Conservation (phyloP, 1,140 invertebrate genomes). For the Drosophila micromelanica region DNA sequence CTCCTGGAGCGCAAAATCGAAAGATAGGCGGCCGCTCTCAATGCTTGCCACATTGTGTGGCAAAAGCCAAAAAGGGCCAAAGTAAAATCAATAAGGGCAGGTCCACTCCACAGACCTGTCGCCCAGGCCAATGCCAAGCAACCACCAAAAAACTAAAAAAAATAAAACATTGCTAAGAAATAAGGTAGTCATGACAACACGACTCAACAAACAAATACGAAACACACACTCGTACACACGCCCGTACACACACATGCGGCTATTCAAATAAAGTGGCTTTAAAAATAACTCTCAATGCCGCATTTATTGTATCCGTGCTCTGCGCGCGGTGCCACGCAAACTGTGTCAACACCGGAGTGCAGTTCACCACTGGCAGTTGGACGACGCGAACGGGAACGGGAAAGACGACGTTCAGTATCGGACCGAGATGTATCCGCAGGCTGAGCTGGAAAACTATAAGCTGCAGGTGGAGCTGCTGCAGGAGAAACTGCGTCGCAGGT, state of each 20-base stretch:
- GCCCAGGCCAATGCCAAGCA: conserved; percentile 74
- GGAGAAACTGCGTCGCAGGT: conserved; percentile 81
- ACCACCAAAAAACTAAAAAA: conserved; percentile 53
- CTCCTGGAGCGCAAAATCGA: conserved; percentile 76
- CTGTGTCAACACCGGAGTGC: conserved; percentile 66
- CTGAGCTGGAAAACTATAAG: conserved; percentile 82
- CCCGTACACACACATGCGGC: conserved; percentile 31
- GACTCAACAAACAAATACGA: conserved; percentile 69
- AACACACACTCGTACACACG: conserved; percentile 20
- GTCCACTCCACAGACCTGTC: conserved; percentile 15
- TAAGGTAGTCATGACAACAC: conserved; percentile 65
- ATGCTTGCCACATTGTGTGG: conserved; percentile 53
- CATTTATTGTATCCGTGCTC: conserved; percentile 50
- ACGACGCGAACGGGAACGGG: conserved; percentile 19
- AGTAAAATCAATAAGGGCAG: conserved; percentile 65
- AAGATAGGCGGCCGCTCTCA: conserved; percentile 59
- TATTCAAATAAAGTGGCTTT: conserved; percentile 69
- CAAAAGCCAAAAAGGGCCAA: conserved; percentile 28
- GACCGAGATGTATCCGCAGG: conserved; percentile 72
- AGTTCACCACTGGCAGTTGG: conserved; percentile 50
- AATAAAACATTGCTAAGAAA: conserved; percentile 39
- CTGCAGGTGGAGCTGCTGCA: conserved; percentile 81
- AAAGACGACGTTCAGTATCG: background rate
- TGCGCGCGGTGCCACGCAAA: conserved; percentile 37
- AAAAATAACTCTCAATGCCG: conserved; percentile 73